Evolutionary conservation across 2,888 invertebrate genomes (phyloP).

Genomic region (Abscondita cerata): DNA sequence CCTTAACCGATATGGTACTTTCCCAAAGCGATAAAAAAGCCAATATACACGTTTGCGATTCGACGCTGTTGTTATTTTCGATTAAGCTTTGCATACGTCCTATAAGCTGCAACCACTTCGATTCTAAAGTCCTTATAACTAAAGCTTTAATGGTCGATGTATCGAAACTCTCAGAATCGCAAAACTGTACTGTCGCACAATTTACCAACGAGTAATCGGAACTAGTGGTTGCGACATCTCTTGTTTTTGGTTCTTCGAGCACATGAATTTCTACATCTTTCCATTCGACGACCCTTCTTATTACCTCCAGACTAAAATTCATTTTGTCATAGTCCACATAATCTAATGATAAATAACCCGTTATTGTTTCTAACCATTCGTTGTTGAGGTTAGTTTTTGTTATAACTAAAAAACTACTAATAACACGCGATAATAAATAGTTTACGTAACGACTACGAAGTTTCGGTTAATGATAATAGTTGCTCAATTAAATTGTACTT

Average conservation of each 20-base stretch:
- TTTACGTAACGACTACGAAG: conserved; percentile 80
- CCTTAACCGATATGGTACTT: conserved; percentile 88
- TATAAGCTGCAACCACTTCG: conserved; percentile 84
- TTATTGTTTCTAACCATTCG: conserved; percentile 79
- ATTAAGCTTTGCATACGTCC: conserved; percentile 70
- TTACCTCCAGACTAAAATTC: conserved; percentile 83
- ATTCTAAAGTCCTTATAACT: conserved; percentile 84
- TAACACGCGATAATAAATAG: conserved; percentile 79
- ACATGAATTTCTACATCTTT: conserved; percentile 84
- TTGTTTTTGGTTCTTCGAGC: conserved; percentile 68
- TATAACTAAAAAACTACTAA: conserved; percentile 84
- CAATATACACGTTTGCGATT: conserved; percentile 74
- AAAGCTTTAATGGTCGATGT: conserved; percentile 86
- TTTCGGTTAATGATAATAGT: conserved; percentile 79
- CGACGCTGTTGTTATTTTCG: conserved; percentile 65
- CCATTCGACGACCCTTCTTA: conserved; percentile 88
- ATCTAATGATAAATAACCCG: conserved; percentile 73
- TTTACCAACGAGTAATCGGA: conserved; percentile 40
- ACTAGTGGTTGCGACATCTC: conserved; percentile 49
- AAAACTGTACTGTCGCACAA: conserved; percentile 70
- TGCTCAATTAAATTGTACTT: conserved; percentile 84
- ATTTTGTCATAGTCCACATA: conserved; percentile 75
- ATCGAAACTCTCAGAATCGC: conserved; percentile 83
- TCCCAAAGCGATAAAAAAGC: conserved; percentile 89
- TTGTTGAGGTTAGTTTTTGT: conserved; percentile 83